Conservation (phyloP, 2,113 vertebrate genomes). For the Deroptyus accipitrinus region DNA sequence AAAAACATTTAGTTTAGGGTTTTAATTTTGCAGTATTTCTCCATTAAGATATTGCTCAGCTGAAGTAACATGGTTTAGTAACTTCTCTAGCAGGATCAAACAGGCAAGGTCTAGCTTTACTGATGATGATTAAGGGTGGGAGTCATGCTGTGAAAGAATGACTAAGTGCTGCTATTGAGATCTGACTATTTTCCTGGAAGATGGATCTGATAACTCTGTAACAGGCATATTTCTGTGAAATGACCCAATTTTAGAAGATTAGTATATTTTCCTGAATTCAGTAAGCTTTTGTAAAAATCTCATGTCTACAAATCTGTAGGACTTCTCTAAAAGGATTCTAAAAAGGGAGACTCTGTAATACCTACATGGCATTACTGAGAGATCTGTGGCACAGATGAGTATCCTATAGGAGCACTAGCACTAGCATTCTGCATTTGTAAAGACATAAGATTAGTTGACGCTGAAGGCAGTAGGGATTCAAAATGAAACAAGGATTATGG, state of each 20-base stretch:
- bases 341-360: background rate
- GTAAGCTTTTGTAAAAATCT: constrained; percentile 18
- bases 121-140: constrained; percentile 9
- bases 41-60: background rate
- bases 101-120: background rate
- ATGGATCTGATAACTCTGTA: constrained; percentile 31
- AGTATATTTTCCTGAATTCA: constrained; percentile 47
- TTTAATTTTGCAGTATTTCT: background rate
- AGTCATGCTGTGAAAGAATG: constrained; percentile 35
- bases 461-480: background rate
- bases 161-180: constrained; percentile 22
- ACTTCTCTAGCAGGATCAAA: constrained; percentile 14
- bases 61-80: constrained; percentile 11
- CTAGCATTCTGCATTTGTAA: background rate
- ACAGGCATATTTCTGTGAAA: constrained; percentile 40
- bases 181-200: constrained; percentile 39
- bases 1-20: background rate
- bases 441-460: background rate
- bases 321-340: constrained; percentile 9
- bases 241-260: constrained; percentile 46
- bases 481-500: background rate
- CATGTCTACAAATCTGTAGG: background rate
- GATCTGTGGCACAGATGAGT: background rate
- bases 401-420: background rate
- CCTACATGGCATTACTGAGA: background rate